Evolutionary conservation across 2,113 vertebrate genomes (phyloP).

Genomic region (Sinocyclocheilus anshuiensis): DNA sequence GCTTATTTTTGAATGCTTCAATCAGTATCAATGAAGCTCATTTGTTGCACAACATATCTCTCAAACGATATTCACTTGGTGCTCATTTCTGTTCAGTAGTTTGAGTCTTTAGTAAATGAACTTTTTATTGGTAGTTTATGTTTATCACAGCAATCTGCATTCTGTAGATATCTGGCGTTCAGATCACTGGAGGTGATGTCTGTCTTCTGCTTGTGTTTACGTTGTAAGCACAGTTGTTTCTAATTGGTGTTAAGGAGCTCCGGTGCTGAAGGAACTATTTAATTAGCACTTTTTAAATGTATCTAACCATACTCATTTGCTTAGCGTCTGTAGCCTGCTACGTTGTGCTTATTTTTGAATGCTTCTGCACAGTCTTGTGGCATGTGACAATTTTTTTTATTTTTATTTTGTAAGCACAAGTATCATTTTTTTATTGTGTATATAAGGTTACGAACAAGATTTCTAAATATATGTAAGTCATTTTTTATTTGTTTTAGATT

Average conservation of each 20-base stretch:
- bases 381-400: not conserved
- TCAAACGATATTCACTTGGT: too few relatives aligned
- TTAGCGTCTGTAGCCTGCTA: not conserved
- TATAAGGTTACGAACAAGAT: not conserved
- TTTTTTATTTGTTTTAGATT: constrained; percentile 26
- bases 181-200: not conserved
- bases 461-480: constrained; percentile 20
- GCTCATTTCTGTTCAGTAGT: too few relatives aligned
- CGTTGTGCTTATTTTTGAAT: constrained; percentile 6
- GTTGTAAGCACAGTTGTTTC: not conserved
- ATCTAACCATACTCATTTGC: not conserved
- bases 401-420: not conserved
- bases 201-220: not conserved
- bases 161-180: not conserved
- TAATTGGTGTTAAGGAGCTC: not conserved
- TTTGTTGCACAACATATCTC: too few relatives aligned
- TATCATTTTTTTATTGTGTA: not conserved
- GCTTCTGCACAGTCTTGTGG: not conserved
- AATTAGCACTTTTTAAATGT: not conserved
- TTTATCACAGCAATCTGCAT: not conserved
- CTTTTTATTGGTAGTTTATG: not conserved
- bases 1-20: constrained; percentile 23
- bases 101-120: not conserved
- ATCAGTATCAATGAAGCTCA: too few relatives aligned
- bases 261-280: not conserved